Evolutionary conservation across 23 tunicate species (phyloP).

Genomic region (Trididemnum nubilum): DNA sequence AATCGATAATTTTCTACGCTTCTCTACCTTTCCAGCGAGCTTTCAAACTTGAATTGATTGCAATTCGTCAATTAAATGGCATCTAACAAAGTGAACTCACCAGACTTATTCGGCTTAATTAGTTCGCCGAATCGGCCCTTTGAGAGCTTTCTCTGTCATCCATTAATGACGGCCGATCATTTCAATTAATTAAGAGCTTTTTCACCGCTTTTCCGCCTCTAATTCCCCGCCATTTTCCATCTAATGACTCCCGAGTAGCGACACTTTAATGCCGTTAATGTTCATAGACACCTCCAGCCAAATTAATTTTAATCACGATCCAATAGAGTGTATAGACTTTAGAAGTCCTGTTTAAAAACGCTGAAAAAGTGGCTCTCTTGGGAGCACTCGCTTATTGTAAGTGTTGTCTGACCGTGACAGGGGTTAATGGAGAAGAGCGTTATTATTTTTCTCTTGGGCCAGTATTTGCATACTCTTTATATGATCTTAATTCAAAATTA

Average conservation of each 20-base stretch:
- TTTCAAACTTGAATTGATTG: not conserved
- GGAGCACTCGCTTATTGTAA: conserved; percentile 11
- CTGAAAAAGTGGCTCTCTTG: conserved; percentile 9
- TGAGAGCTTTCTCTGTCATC: conserved; percentile 11
- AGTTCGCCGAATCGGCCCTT: not conserved
- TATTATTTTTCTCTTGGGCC: not conserved
- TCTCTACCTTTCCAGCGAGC: not conserved
- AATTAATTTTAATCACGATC: conserved; percentile 30
- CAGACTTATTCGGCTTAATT: no score
- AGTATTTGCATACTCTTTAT: conserved; percentile 12
- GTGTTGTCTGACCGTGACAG: conserved; percentile 2
- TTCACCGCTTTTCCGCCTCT: not conserved
- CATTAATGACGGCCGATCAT: conserved; percentile 6
- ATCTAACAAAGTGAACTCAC: not conserved
- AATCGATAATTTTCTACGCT: not conserved
- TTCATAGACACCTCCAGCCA: conserved; percentile 9
- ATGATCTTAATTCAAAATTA: conserved; percentile 17
- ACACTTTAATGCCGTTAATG: conserved; percentile 24
- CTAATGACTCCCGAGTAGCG: not conserved
- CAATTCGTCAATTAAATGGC: conserved; percentile 18
- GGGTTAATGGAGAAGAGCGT: conserved; percentile 12
- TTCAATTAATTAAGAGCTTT: conserved; percentile 4
- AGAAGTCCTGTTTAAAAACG: not conserved
- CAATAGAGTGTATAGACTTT: conserved; percentile 8
- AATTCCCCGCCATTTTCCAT: conserved; percentile 1